These are phyloP conservation scores for Isoperla grammatica DNA, from an alignment of 2,888 invertebrate genomes.

Conservation along the genomic window DNA sequence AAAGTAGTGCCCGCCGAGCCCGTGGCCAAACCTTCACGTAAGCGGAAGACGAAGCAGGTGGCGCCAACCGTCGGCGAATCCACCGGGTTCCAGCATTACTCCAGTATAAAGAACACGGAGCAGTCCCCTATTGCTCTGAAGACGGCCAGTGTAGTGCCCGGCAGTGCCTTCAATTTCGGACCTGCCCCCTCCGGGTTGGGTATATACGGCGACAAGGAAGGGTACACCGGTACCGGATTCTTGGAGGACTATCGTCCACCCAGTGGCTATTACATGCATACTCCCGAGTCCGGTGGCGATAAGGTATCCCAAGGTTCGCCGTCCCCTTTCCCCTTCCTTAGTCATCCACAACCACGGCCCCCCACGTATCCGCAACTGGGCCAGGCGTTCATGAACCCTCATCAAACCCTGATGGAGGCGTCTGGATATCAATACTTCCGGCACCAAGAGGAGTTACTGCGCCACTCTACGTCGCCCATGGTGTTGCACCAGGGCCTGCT, in stretches of 20 bases:
- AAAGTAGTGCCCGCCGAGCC: slow-evolving; percentile 36
- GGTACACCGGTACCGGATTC: slow-evolving; percentile 44
- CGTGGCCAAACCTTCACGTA: slow-evolving; percentile 29
- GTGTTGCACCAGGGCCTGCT: slow-evolving; percentile 47
- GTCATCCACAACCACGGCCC: slow-evolving; percentile 46
- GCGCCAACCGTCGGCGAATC: slow-evolving; percentile 37
- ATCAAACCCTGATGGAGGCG: slow-evolving; percentile 51
- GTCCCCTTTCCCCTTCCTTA: slow-evolving; percentile 39
- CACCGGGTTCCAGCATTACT: slow-evolving; percentile 56
- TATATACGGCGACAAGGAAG: slow-evolving; percentile 58
- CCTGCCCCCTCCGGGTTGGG: slow-evolving; percentile 57
- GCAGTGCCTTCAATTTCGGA: slow-evolving; percentile 81
- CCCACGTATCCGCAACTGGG: slow-evolving; percentile 57
- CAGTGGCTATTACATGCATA: slow-evolving; percentile 51
- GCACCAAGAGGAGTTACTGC: slow-evolving; percentile 54
- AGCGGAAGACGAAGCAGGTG: slow-evolving; percentile 30
- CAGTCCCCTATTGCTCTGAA: slow-evolving; percentile 54
- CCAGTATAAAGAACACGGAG: slow-evolving; percentile 47
- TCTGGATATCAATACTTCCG: slow-evolving; percentile 62
- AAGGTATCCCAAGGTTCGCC: slow-evolving; percentile 46
- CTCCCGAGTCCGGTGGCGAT: slow-evolving; percentile 34
- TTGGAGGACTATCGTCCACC: slow-evolving; percentile 62
- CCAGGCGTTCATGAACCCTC: slow-evolving; percentile 39
- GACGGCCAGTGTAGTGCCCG: slow-evolving; percentile 66
- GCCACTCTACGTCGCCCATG: slow-evolving; percentile 57